Base-by-base conservation (phyloP, 2,113 vertebrate genomes). In the Plestiodon gilberti region DNA sequence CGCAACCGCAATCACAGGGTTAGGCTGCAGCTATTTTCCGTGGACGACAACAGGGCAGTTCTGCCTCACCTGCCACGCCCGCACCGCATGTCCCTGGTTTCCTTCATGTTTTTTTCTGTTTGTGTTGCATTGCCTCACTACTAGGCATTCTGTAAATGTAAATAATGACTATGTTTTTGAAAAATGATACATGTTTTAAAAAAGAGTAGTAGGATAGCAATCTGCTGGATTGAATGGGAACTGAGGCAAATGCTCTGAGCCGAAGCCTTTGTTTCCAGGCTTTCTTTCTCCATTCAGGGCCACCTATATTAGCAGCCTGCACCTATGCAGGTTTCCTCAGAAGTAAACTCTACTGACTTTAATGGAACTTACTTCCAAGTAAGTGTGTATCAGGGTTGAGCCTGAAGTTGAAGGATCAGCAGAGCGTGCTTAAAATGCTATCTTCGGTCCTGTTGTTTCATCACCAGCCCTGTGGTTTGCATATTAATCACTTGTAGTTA, bases 401-500 rank as follows among this genome's bases (percentile, higher is more conserved):
- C 90, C 91, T 89, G 87, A 89, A 89, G 91, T 52, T 90, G 90
- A 74, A 92, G 83, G 89, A 85, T 94, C 93, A 88, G 38, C 93
- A 76, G 82, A 77, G 86, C 90, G 87, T 89, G 83, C 93, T 92
- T 82, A 83, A 77, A 90, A 82, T 13, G 0, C 76, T 78, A 40
- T 91, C 90, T 88, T 40, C 85, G 78, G 83, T 87, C 82, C 74
- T 93, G 84, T 64, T 83, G 40, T 91, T 92, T 85, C 82, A 87
- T 95, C 91, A 62, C 87, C 23, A 88, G 85, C 86, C 92, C 70
- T 87, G 73, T 71, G 55, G 83, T 87, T 90, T 90, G 67, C 76
- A 88, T 64, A 91, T 91, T 92, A 93, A 92, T 93, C 86, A 90
- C 86, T 87, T 86, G 82, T 93, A 93, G 80, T 93, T 93, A 75